Percentiles rank a stretch among this genome's conserved stretches.
These are phyloP conservation scores for Rhagologus leucostigma DNA, from an alignment of 2,113 vertebrate genomes.

Conservation along the genomic window DNA sequence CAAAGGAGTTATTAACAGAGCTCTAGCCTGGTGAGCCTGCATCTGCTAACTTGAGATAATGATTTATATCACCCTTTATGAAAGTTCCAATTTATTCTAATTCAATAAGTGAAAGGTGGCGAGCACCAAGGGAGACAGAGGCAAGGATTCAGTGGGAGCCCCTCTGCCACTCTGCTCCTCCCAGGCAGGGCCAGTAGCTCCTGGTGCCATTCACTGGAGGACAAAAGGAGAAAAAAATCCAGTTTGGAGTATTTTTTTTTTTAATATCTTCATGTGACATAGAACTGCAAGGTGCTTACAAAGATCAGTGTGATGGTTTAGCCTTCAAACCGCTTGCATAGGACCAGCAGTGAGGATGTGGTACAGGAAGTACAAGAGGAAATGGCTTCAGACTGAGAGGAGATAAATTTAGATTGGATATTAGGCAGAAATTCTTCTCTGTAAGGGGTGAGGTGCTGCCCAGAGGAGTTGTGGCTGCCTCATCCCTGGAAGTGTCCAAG, in stretches of 20 bases:
- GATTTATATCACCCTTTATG: conserved; percentile 82
- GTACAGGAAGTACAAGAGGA: neutral
- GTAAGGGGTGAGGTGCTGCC: neutral
- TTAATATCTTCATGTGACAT: neutral
- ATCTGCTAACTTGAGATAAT: conserved; percentile 83
- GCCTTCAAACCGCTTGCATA: neutral
- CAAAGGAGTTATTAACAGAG: conserved; percentile 80
- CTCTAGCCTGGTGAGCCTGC: conserved; percentile 76
- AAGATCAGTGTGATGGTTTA: neutral
- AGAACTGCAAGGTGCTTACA: neutral
- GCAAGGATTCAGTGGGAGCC: neutral
- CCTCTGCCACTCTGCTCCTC: neutral
- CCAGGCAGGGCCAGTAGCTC: neutral
- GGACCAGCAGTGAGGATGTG: neutral
- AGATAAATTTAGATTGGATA: neutral
- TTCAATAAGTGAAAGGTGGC: conserved; percentile 75
- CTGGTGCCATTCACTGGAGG: neutral
- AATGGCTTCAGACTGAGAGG: neutral
- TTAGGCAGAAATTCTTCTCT: neutral
- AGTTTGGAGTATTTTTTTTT: neutral
- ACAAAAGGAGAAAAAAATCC: neutral
- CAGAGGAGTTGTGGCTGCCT: neutral
- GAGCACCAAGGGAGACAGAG: conserved; percentile 7
- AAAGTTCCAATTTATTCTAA: conserved; percentile 82
- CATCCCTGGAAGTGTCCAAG: neutral